Base-by-base conservation (phyloP, 2,113 vertebrate species). In the Tachysurus vachellii region DNA sequence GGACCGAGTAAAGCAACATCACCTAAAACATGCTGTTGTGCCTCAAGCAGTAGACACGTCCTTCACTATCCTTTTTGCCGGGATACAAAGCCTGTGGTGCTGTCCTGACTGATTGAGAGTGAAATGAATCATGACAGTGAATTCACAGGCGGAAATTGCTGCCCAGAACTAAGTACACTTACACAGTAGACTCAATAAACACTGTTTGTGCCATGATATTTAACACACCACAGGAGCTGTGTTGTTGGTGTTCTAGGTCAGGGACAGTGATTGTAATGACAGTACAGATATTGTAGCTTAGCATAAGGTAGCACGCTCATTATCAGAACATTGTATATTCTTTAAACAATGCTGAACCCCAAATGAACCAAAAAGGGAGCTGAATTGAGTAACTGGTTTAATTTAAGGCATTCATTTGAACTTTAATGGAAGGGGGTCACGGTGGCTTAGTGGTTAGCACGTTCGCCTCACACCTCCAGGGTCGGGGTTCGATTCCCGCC, bases 31-130 rank as follows among this genome's bases (percentile, higher is more conserved):
- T 54, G 53, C 42, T 87, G 81, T 87, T 76, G 76, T 64, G 79
- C 68, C 77, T 75, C 64, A 83, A 68, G 77, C 68, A n/a, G 61
- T 47, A 64, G 88, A 87, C 21, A 28, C 82, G 85, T 82, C 68
- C 82, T 73, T 56, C 56, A 54, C 70, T 82, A 68, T 75, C 66
- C 47, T 85, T 82, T 76, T 82, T 76, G 50, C 71, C n/a, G 82
- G 56, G 47, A 84, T 84, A 75, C 71, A 9, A 73, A 75, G 76
- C 80, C 85, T 59, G 36, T 19, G 54, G 71, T 66, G 57, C 73
- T 79, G 57, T 36, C 26, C 66, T 83, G 62, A 73, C 62, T 61
- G 57, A 88, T 53, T 36, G 83, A 88, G 21, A 36, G 47, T 9
- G 62, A 44, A 77, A 73, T 70, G 82, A 89, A 89, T 59, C 82